Percentiles rank a stretch among this genome's conserved stretches.
Evolutionary conservation across 2,113 vertebrate genomes (phyloP).

Genomic region (Melanocharis versteri): DNA sequence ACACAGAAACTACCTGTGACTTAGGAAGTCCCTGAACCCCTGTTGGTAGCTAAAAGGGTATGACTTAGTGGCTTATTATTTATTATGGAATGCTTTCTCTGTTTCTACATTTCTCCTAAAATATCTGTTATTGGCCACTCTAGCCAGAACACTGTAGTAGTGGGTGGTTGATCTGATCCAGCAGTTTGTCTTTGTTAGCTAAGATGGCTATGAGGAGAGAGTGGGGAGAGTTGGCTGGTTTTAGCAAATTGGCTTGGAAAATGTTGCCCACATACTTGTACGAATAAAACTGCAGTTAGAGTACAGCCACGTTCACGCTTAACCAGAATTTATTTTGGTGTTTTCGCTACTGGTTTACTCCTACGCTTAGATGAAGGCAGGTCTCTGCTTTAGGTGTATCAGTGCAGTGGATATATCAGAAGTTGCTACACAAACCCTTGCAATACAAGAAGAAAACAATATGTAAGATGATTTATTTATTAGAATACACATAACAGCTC

Average conservation of each 20-base stretch:
- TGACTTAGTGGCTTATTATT: neutral
- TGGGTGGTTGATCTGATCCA: neutral
- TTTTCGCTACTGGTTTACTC: neutral
- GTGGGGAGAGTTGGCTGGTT: neutral
- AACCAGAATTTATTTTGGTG: neutral
- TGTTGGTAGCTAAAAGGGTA: neutral
- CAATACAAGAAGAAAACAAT: neutral
- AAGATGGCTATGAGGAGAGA: neutral
- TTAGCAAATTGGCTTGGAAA: neutral
- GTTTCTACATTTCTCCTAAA: neutral
- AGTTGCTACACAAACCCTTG: neutral
- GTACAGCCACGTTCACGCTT: neutral
- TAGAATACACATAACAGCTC: neutral
- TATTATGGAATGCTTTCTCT: neutral
- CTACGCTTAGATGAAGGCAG: neutral
- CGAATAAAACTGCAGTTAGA: neutral
- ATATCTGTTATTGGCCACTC: neutral
- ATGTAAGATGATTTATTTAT: neutral
- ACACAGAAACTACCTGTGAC: neutral
- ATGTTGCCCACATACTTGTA: neutral
- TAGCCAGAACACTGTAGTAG: neutral
- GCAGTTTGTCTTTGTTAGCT: neutral
- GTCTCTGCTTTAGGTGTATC: neutral
- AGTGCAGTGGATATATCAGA: neutral
- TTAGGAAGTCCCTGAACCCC: neutral